phyloP scores from a whole-genome alignment of 2,113 vertebrate genomes.

The Synodontis membranacea region DNA sequence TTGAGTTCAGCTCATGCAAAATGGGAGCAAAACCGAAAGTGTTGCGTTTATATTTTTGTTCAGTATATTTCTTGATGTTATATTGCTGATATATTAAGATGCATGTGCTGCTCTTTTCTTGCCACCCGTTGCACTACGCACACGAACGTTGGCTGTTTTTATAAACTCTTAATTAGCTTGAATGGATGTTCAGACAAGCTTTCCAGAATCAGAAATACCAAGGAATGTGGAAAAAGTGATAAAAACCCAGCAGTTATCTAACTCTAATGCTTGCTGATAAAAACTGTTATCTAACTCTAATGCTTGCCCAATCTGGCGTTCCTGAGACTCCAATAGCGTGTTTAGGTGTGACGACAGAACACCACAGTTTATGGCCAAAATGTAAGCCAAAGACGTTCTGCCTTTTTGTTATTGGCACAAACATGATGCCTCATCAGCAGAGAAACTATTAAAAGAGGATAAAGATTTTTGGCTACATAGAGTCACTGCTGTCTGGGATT shows the following conservation, averaged over 20 bases:
- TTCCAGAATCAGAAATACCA: neutral
- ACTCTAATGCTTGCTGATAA: neutral
- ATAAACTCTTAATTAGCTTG: neutral
- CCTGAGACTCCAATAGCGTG: neutral
- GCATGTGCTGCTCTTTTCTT: neutral
- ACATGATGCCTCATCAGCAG: neutral
- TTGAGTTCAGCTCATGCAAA: no score
- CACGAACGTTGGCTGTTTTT: neutral
- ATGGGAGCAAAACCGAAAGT: no score
- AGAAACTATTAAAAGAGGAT: neutral
- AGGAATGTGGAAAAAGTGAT: neutral
- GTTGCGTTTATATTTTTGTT: no score
- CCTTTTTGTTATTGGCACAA: neutral
- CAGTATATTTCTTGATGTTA: neutral
- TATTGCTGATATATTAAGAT: neutral
- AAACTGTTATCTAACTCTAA: neutral
- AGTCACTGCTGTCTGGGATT: neutral
- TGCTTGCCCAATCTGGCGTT: neutral
- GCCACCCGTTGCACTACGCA: no score
- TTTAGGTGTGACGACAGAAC: neutral
- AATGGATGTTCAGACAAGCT: neutral
- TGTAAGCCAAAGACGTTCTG: neutral
- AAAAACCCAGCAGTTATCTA: neutral
- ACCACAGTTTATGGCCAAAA: neutral
- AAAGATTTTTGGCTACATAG: neutral